phyloP scores from a whole-genome alignment of 1,140 invertebrate genomes.

The Cataglyphis hispanica region DNA sequence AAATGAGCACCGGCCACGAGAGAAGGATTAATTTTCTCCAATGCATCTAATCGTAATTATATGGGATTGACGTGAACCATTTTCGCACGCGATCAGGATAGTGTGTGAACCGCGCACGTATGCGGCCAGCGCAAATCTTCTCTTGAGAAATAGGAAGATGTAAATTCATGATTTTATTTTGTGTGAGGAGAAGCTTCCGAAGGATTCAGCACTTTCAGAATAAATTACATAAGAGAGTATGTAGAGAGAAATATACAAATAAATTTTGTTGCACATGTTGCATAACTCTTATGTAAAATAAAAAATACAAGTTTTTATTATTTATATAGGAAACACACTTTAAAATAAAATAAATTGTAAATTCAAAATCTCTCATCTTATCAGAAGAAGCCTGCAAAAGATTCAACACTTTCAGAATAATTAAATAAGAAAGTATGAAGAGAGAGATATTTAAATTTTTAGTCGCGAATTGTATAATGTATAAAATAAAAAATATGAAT shows the following conservation, averaged over 20 bases:
- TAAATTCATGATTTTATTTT: background rate
- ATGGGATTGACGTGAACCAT: slow-evolving; percentile 30
- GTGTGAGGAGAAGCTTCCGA: background rate
- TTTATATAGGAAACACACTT: background rate
- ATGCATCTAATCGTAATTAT: slow-evolving; percentile 56
- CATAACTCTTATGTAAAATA: background rate
- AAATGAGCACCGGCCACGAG: slow-evolving; percentile 22
- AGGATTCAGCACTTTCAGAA: background rate
- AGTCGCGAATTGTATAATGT: background rate
- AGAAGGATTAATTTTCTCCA: slow-evolving; percentile 47
- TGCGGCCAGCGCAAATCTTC: background rate
- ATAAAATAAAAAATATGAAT: background rate
- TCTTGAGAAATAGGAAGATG: background rate
- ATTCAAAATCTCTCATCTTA: background rate
- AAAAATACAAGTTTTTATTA: background rate
- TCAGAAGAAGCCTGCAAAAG: background rate
- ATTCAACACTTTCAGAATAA: background rate
- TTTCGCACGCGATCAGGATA: slow-evolving; percentile 47
- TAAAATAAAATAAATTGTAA: background rate
- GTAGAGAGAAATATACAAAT: background rate
- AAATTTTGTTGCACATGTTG: background rate
- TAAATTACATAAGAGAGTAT: background rate
- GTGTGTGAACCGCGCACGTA: background rate
- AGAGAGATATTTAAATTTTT: background rate
- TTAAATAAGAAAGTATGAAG: background rate